A percentile compares a stretch with the other conserved stretches of the same genome.
Conservation (phyloP, 2,113 vertebrate species). For the Xiphophorus couchianus region DNA sequence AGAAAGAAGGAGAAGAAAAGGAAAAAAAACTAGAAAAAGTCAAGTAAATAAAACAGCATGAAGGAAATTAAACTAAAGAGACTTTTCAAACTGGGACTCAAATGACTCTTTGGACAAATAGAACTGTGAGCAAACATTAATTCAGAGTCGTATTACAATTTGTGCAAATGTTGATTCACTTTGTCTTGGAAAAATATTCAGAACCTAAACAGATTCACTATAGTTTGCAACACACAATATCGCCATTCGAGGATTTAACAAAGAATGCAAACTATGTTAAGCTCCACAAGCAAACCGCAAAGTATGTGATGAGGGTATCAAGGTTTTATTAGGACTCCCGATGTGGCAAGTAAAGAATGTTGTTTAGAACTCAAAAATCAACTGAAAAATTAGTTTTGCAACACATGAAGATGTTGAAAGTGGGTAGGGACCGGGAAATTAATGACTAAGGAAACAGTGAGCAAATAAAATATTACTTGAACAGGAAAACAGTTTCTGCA, state of each 20-base stretch:
- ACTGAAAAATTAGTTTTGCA: background rate
- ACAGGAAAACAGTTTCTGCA: background rate
- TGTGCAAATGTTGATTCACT: constrained; percentile 71
- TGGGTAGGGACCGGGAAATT: background rate
- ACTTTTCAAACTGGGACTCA: constrained; percentile 19
- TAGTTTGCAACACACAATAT: constrained; percentile 32
- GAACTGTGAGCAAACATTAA: constrained; percentile 41
- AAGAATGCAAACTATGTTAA: constrained; percentile 44
- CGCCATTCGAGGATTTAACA: constrained; percentile 32
- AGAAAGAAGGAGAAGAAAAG: background rate
- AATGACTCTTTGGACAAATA: constrained; percentile 31
- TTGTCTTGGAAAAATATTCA: constrained; percentile 49
- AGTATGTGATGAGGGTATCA: constrained; percentile 1
- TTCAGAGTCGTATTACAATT: constrained; percentile 39
- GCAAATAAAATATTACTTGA: background rate
- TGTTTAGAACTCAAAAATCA: background rate
- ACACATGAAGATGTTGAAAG: background rate
- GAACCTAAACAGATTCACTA: constrained; percentile 59
- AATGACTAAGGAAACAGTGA: background rate
- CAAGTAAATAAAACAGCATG: background rate
- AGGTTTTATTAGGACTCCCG: constrained; percentile 34
- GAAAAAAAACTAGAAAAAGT: background rate
- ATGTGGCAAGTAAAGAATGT: background rate
- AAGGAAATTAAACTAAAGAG: constrained; percentile 14
- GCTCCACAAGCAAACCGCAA: constrained; percentile 36